phyloP scores from a whole-genome alignment of 2,797 vertebrate genomes.

The Gymnopithys bicolor region DNA sequence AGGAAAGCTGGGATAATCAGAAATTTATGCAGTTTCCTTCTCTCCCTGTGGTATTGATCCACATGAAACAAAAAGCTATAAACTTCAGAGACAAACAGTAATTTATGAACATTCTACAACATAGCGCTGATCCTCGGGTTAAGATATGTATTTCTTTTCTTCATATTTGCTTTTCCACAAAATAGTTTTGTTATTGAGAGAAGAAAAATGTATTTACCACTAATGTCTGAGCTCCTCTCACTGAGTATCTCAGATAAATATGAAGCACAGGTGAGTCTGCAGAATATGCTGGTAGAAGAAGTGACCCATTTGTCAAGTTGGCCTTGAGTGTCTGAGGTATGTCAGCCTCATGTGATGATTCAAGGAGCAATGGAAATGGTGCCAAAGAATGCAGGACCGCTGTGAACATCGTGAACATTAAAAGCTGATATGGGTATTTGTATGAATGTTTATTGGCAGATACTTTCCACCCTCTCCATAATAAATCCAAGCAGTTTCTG shows the following conservation, averaged over 20 bases:
- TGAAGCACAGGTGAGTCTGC: not conserved
- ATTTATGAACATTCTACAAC: not conserved
- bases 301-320: not conserved
- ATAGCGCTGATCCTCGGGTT: not conserved
- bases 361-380: not conserved
- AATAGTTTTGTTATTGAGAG: not conserved
- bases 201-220: not conserved
- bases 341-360: not conserved
- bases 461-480: not conserved
- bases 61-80: not conserved
- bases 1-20: not conserved
- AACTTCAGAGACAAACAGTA: not conserved
- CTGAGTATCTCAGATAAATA: not conserved
- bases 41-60: not conserved
- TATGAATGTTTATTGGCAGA: not conserved
- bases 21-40: not conserved
- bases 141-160: not conserved
- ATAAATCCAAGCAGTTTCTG: constrained; percentile 51
- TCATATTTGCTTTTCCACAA: not conserved
- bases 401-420: not conserved
- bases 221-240: not conserved
- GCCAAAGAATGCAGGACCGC: not conserved
- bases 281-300: not conserved
- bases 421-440: not conserved
- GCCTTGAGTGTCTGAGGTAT: not conserved